phyloP scores from a whole-genome alignment of 2,797 vertebrate species.

The Atherinosoma microstoma region DNA sequence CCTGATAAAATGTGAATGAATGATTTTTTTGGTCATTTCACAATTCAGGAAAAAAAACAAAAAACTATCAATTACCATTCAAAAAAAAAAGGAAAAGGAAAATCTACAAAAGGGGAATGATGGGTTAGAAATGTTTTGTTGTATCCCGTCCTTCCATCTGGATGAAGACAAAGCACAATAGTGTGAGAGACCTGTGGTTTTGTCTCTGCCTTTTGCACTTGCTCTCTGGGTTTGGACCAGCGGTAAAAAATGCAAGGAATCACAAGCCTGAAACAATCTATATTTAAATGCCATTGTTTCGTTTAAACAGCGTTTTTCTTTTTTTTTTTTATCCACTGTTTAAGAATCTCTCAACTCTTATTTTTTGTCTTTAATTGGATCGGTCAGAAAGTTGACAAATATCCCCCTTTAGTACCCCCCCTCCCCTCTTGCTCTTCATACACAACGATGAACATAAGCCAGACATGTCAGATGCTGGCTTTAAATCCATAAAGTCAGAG shows the following conservation, averaged over 20 bases:
- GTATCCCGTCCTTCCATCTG: constrained; percentile 57
- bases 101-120: constrained; percentile 32
- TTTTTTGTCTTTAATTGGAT: constrained; percentile 22
- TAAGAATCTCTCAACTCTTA: constrained; percentile 46
- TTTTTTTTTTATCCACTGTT: constrained; percentile 46
- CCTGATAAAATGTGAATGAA: not conserved
- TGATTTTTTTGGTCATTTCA: constrained; percentile 32
- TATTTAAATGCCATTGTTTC: constrained; percentile 75
- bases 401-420: not conserved
- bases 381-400: constrained; percentile 30
- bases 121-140: constrained; percentile 49
- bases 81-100: constrained; percentile 7
- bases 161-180: constrained; percentile 71
- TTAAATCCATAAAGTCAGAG: not conserved
- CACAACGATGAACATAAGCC: not conserved
- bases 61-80: not conserved
- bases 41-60: not conserved
- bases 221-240: constrained; percentile 77
- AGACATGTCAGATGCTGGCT: not conserved
- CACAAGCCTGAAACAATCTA: constrained; percentile 68
- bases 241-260: constrained; percentile 71
- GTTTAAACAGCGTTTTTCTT: constrained; percentile 31
- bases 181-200: constrained; percentile 74
- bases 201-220: constrained; percentile 72
- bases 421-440: not conserved